Base-by-base conservation (phyloP, 2,888 invertebrate genomes). In the Drosophila nr. perissopoda region DNA sequence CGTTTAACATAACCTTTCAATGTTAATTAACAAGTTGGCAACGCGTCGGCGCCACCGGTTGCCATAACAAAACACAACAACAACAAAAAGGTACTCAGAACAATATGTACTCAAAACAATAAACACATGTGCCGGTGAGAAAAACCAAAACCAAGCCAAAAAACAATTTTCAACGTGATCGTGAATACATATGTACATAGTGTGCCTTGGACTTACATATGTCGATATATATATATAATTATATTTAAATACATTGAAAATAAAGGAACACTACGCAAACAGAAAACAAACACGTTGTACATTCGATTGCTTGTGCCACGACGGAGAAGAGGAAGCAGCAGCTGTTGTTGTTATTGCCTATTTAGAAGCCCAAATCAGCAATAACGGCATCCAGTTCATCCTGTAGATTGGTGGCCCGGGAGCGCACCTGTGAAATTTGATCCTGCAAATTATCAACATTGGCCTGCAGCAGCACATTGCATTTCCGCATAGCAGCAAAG, bases 371-470 rank as follows among this genome's bases (percentile, higher is more conserved):
- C 89, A 98, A 94, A 93, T 98, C 97, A 42, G 97, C 96, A 75
- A 98, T 95, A 29, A 97, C 96, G 6, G 97, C 96, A 92, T 98
- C 97, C 72, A 98, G 93, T 93, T 98, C 98, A 88, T 96, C 96
- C 93, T 98, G 96, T 54, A 98, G 93, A 49, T 95, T 94, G 54
- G 95, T 94, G 10, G 97, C 96, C 93, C 96, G 95, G 85, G 97
- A 97, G 83, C 96, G 95, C 84, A 97, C 97, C 91, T 96, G 97
- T 63, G 96, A 95, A 53, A 98, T 95, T 91, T 97, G 97, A 91
- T 98, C 98, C 92, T 97, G 97, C 69, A 97, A 93, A 89, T 97
- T 94, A 92, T 98, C 98, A 0, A 97, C 97, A 91, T 97, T 98
- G 0, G 97, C 96, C 94, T 97, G 97, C 16, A 98, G 94, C 82